Base-by-base conservation (phyloP, 92 coral and sea anemone genomes). In the Phenganax subtilis region DNA sequence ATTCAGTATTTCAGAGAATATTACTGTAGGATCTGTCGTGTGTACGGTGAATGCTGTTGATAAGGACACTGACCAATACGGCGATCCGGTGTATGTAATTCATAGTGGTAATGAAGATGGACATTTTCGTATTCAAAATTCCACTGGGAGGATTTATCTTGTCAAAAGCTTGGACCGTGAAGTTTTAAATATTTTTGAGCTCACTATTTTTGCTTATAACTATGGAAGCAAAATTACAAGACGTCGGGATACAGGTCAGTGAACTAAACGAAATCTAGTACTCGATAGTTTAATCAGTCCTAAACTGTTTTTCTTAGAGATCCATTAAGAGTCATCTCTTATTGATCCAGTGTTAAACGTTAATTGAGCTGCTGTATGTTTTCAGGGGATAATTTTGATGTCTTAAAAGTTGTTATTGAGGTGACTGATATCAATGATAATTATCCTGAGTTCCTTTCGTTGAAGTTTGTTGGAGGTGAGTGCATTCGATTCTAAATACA, bases 1-100 rank as follows among this genome's bases (percentile, higher is more conserved):
- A 72, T 92, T 90, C 69, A 81, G 53, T 29, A 71, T 91, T 10
- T 76, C 81, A 25, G 98, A 94, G 69, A 29, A 88, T n/a, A 55
- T 87, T n/a, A 56, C 77, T 47, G 85, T 92, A 16, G 93, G 93
- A 60, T 89, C 89, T 70, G 74, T 88, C 51, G 79, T 94, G 76
- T 92, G 97, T 63, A 85, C 80, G 64, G 77, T 94, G 37, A 75
- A 61, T 64, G 97, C 97, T 61, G 75, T 80, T 54, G 98, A 94
- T 60, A 51, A 44, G 5, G 98, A 94, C 63, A 68, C 56, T 51
- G 91, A 76, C n/a, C 74, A 66, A 44, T 76, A 90, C 47, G 86
- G 94, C 10, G 84, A 69, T 10, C 85, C 88, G 30, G 37, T 63
- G 47, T 93, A 90, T 54, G 84, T 82, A 8, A 88, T 93, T 29